A percentile compares a stretch with the other conserved stretches of the same genome.
phyloP scores from a whole-genome alignment of 1,140 invertebrate genomes.

The Belonocnema kinseyi region DNA sequence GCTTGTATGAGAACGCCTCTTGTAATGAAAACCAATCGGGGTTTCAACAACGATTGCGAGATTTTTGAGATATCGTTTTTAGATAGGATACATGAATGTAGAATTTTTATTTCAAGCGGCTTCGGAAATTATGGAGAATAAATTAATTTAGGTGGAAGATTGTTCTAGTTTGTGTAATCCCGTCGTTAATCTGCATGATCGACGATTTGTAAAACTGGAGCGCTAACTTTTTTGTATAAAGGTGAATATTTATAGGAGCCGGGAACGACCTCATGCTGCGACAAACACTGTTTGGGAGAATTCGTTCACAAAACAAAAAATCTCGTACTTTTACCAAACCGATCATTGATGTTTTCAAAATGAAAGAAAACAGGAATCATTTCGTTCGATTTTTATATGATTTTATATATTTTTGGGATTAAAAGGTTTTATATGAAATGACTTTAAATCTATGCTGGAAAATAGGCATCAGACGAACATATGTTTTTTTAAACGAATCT shows the following conservation, averaged over 20 bases:
- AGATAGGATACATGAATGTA: neutral
- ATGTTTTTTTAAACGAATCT: no score
- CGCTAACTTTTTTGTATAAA: constrained; percentile 9
- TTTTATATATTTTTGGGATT: neutral
- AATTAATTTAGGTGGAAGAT: neutral
- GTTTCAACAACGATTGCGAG: no score
- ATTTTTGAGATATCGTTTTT: neutral
- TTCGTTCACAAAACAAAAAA: neutral
- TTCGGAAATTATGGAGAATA: neutral
- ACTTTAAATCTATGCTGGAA: no score
- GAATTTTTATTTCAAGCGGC: neutral
- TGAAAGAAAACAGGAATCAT: neutral
- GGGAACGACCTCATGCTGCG: neutral
- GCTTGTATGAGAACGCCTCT: no score
- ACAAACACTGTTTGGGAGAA: neutral
- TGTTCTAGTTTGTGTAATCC: neutral
- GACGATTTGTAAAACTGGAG: constrained; percentile 2
- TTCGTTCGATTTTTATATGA: neutral
- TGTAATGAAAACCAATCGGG: no score
- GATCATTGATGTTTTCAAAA: neutral
- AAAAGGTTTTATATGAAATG: no score
- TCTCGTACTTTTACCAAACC: neutral
- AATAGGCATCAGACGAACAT: no score
- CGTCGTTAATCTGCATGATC: neutral
- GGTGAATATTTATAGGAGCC: neutral